Evolutionary conservation across 2,797 vertebrate genomes (phyloP).

Genomic region (Pseudochirops corinnae): DNA sequence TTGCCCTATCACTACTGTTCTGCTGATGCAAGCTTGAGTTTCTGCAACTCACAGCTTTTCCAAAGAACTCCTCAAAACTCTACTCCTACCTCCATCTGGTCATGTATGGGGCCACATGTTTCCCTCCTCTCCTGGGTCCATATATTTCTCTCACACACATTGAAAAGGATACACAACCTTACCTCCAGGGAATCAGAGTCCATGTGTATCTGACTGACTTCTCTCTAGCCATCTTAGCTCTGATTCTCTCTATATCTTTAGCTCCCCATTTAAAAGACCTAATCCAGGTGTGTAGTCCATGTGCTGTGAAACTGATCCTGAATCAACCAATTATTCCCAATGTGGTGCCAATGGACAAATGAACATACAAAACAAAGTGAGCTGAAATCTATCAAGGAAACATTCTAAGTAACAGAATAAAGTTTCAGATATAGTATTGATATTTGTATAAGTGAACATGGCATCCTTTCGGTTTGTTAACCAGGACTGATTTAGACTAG

Average conservation of each 20-base stretch:
- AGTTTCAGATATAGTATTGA: not conserved
- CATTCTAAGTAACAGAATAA: not conserved
- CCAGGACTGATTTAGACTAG: not conserved
- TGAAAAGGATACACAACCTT: not conserved
- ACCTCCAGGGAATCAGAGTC: not conserved
- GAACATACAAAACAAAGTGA: not conserved
- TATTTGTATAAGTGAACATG: not conserved
- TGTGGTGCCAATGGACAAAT: not conserved
- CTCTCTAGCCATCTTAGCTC: not conserved
- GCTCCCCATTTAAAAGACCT: not conserved
- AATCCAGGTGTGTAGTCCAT: not conserved
- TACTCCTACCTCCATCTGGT: not conserved
- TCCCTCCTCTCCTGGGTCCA: not conserved
- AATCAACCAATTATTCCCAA: not conserved
- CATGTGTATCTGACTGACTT: not conserved
- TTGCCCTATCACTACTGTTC: not conserved
- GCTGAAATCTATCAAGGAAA: not conserved
- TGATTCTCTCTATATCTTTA: not conserved
- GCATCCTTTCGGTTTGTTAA: not conserved
- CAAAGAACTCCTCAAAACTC: not conserved
- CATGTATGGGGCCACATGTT: not conserved
- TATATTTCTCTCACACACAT: not conserved
- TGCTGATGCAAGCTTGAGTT: not conserved
- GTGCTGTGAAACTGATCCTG: not conserved
- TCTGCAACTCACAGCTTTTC: not conserved